These are phyloP conservation scores for Melospiza melodia DNA, from an alignment of 2,113 vertebrate genomes.

Conservation along the genomic window DNA sequence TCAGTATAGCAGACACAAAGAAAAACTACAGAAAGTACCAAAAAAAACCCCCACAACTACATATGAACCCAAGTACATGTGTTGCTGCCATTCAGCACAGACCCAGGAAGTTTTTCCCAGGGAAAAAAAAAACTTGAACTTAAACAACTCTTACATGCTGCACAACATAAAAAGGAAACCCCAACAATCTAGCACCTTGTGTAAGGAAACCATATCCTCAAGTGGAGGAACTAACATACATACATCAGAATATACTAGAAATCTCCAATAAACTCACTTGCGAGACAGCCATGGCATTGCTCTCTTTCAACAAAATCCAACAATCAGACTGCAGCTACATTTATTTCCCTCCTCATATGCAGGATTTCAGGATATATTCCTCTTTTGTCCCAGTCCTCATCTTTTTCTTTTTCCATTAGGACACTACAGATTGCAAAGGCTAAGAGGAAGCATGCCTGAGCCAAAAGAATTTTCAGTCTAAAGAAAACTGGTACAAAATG, in stretches of 20 bases:
- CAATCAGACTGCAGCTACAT: neutral
- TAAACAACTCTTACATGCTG: neutral
- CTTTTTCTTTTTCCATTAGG: neutral
- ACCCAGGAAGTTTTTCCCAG: neutral
- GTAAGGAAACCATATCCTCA: neutral
- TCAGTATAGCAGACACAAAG: neutral
- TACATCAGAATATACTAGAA: neutral
- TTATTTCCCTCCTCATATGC: neutral
- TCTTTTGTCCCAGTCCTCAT: neutral
- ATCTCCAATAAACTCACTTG: neutral
- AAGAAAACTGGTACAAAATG: neutral
- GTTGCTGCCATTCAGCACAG: neutral
- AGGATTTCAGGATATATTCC: neutral
- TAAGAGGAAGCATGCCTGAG: neutral
- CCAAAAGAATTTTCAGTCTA: neutral
- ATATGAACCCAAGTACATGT: neutral
- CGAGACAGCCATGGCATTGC: neutral
- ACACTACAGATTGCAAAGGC: neutral
- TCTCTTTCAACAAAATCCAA: neutral
- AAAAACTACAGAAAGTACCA: neutral
- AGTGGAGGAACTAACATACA: neutral
- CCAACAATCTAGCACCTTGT: neutral
- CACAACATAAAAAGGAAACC: neutral
- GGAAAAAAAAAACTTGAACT: neutral
- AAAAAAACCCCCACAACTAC: neutral